Evolutionary conservation across 2,797 vertebrate species (phyloP).

Genomic region (Anguilla obscura): DNA sequence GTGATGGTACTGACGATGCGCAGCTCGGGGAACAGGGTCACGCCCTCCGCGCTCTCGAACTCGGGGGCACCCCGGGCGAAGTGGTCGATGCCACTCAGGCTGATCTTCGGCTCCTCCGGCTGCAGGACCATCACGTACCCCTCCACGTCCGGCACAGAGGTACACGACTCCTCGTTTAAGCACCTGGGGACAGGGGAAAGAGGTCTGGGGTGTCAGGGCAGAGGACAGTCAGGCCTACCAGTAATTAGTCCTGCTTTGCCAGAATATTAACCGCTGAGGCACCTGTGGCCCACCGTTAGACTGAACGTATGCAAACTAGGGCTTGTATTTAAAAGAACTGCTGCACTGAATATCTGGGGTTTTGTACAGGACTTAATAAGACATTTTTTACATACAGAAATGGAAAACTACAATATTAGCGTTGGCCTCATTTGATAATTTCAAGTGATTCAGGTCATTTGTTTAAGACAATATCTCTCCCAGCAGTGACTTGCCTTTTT

Average conservation of each 20-base stretch:
- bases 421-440: not conserved
- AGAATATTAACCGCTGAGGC: not conserved
- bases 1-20: conserved; percentile 96
- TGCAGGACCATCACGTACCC: conserved; percentile 94
- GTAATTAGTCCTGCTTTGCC: not conserved
- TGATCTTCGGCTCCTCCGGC: conserved; percentile 96
- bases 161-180: conserved; percentile 85
- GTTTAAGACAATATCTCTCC: not conserved
- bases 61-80: conserved; percentile 92
- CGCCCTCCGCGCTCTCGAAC: conserved; percentile 88
- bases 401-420: not conserved
- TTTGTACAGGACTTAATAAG: not conserved
- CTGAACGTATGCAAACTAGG: not conserved
- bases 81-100: conserved; percentile 93
- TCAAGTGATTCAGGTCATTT: not conserved
- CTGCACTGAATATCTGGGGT: not conserved
- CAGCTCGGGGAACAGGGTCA: conserved; percentile 92
- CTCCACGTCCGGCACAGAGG: conserved; percentile 81
- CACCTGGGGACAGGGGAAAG: conserved; percentile 69
- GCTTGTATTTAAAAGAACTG: not conserved
- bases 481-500: not conserved
- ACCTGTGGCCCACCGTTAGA: not conserved
- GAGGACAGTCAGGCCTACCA: not conserved
- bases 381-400: not conserved
- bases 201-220: not conserved